A percentile compares a stretch with the other conserved stretches of the same genome.
phyloP scores from a whole-genome alignment of 2,113 vertebrate genomes.

The Eclectus roratus region DNA sequence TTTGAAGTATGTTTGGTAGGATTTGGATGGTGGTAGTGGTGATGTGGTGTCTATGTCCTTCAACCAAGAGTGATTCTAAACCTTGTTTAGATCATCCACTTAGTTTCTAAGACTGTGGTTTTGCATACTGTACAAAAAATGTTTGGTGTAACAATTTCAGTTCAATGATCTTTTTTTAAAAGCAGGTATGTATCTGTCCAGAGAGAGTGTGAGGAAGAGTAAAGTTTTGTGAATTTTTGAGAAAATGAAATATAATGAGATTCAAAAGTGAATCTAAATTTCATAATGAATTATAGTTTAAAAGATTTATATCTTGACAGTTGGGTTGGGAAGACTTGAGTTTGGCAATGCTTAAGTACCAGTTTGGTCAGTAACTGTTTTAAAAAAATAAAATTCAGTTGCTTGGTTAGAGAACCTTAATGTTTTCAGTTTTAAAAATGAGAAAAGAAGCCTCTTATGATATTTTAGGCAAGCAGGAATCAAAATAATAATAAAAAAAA shows the following conservation, averaged over 20 bases:
- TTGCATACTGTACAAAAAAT: neutral
- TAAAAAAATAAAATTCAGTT: neutral
- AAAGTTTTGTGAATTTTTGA: neutral
- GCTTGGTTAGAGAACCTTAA: neutral
- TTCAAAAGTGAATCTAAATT: neutral
- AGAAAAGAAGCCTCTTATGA: neutral
- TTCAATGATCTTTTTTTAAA: neutral
- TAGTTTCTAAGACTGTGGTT: neutral
- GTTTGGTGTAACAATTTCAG: neutral
- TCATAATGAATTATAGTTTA: neutral
- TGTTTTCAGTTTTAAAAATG: neutral
- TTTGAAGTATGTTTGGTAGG: neutral
- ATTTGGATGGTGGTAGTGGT: neutral
- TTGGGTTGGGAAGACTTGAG: neutral
- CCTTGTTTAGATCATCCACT: neutral
- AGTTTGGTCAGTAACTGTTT: neutral
- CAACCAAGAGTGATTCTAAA: neutral
- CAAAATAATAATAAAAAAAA: neutral
- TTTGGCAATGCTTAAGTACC: neutral
- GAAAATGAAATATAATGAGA: neutral
- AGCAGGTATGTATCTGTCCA: neutral
- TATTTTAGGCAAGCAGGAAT: neutral
- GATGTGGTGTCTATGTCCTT: neutral
- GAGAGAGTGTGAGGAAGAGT: neutral
- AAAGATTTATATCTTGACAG: neutral